Evolutionary conservation across 2,797 vertebrate genomes (phyloP).

Genomic region (Platalea minor): DNA sequence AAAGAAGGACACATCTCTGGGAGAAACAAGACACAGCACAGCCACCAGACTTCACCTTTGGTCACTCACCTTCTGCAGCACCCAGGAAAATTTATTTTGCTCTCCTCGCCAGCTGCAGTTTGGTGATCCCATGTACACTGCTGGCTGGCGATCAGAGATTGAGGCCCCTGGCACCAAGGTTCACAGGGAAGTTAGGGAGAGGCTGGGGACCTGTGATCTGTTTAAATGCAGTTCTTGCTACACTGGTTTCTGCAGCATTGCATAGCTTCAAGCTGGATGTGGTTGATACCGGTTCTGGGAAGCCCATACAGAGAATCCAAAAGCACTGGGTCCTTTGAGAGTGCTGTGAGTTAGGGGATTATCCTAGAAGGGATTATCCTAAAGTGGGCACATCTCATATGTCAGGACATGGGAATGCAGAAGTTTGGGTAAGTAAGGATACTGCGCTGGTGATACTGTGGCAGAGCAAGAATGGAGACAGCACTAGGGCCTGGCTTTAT

Average conservation of each 20-base stretch:
- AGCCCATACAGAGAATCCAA: neutral
- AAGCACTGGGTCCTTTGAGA: neutral
- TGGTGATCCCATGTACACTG: neutral
- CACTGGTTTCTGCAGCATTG: neutral
- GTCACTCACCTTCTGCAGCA: neutral
- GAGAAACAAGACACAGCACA: neutral
- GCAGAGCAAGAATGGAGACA: neutral
- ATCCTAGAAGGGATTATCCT: neutral
- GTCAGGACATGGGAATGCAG: neutral
- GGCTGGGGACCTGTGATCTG: neutral
- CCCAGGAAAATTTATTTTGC: neutral
- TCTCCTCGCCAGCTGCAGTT: neutral
- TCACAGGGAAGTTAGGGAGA: neutral
- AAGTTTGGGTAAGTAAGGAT: neutral
- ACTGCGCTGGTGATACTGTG: too few relatives aligned
- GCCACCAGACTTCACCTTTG: neutral
- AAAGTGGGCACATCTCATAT: neutral
- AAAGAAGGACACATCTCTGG: neutral
- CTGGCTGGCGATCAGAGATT: neutral
- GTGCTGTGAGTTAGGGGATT: neutral
- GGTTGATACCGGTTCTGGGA: neutral
- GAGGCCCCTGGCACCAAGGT: neutral
- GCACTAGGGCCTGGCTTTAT: neutral
- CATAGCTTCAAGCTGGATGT: neutral
- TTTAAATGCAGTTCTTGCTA: neutral